Percentiles rank a stretch among this genome's conserved stretches.
phyloP scores from a whole-genome alignment of 2,113 vertebrate genomes.

The Ornithorhynchus anatinus region DNA sequence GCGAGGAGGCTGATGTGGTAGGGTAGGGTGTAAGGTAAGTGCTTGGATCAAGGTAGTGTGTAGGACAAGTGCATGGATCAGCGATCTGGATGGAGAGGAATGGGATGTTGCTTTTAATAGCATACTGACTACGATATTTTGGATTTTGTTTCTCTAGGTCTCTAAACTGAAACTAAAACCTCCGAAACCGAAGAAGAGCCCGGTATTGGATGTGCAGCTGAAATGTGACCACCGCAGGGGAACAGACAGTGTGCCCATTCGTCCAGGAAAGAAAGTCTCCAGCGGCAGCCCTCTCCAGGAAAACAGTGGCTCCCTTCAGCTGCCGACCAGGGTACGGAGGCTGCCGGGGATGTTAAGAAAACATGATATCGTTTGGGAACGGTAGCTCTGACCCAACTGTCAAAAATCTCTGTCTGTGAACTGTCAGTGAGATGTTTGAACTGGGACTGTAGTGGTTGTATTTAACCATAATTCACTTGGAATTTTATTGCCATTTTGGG shows the following conservation, averaged over 20 bases:
- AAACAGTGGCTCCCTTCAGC: conserved; percentile 65
- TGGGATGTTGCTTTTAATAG: not conserved
- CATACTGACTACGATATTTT: conserved; percentile 23
- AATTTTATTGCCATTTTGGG: too few relatives aligned
- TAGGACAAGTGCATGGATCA: not conserved
- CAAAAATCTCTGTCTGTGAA: too few relatives aligned
- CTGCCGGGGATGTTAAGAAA: conserved; percentile 79
- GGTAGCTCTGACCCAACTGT: too few relatives aligned
- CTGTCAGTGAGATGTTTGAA: too few relatives aligned
- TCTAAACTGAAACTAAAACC: conserved; percentile 72
- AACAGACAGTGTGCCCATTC: conserved; percentile 51
- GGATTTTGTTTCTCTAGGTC: conserved; percentile 68
- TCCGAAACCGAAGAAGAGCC: conserved; percentile 61
- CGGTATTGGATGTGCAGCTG: conserved; percentile 14
- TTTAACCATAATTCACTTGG: too few relatives aligned
- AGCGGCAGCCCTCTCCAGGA: conserved; percentile 57
- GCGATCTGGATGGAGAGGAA: not conserved
- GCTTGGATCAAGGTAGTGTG: not conserved
- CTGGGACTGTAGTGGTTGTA: too few relatives aligned
- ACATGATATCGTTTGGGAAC: conserved; percentile 81
- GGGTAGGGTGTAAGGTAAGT: not conserved
- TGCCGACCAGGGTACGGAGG: conserved; percentile 77
- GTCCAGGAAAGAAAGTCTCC: conserved; percentile 44
- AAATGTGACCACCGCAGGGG: conserved; percentile 39
- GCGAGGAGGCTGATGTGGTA: too few relatives aligned